These are phyloP conservation scores for Myotis brandtii DNA, from an alignment of 2,113 vertebrate genomes.

Conservation along the genomic window DNA sequence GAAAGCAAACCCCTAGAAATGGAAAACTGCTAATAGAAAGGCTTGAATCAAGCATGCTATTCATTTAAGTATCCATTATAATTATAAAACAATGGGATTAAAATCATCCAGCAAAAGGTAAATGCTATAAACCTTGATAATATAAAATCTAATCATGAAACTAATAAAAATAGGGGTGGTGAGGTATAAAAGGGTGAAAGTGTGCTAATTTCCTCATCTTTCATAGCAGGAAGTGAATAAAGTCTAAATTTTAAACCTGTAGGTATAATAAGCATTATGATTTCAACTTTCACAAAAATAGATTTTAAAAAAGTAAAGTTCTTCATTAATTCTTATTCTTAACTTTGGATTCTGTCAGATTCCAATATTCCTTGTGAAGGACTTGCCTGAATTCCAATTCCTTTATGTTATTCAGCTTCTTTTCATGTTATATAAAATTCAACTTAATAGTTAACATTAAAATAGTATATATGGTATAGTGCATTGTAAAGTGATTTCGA, in stretches of 20 bases:
- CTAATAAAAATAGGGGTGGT: conserved; percentile 7
- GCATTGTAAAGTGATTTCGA: background rate
- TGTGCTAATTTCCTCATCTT: background rate
- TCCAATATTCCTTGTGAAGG: background rate
- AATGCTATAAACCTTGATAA: background rate
- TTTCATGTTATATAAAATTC: conserved; percentile 39
- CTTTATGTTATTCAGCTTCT: background rate
- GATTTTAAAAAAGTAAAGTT: background rate
- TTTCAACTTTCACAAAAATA: background rate
- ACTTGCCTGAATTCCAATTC: background rate
- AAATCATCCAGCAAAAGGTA: background rate
- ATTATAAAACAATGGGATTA: conserved; percentile 16
- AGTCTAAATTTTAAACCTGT: background rate
- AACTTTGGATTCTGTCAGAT: background rate
- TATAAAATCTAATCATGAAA: conserved; percentile 1
- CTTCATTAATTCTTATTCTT: background rate
- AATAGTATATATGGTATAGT: background rate
- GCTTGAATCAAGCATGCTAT: background rate
- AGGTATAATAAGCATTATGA: background rate
- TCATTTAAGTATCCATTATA: conserved; percentile 44
- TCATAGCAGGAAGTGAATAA: background rate
- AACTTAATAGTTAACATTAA: conserved; percentile 27
- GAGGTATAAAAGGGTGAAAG: background rate
- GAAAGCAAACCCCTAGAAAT: background rate
- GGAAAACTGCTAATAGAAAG: background rate